Evolutionary conservation across 2,113 vertebrate species (phyloP), one percentile per base, ranked within the genome.

Genomic region (Spea bombifrons): DNA sequence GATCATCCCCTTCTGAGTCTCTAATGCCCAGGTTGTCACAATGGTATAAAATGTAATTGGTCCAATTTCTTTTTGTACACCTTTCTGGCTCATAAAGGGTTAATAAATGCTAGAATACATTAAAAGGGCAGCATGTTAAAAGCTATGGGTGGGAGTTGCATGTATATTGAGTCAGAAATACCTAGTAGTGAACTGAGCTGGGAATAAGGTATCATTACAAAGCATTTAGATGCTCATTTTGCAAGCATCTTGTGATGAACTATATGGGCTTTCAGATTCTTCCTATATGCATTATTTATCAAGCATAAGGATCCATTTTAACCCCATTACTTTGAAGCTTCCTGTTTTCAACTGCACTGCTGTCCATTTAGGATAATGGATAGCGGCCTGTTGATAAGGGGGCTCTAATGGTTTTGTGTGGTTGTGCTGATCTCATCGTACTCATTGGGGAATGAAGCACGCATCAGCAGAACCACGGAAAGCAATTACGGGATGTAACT

Each of bases 281-380:
- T 59, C 66, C 63, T 3, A 43, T 64, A 80, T 80, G 73, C 71
- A 80, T 80, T 80, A 80, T 80, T 80, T 80, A 80, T 80, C 71
- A 73, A 80, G 77, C 63, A 55, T 66, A 80, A 80, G 71, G 77
- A 80, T 80, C 77, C 77, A 79, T 80, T 80, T 80, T 80, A 80
- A 73, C 77, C 71, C 77, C 77, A 80, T 80, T 80, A 80, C 71
- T 80, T 80, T 80, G 77, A 80, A 80, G 71, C 76, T 72, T 80
- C 71, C 70, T 80, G 77, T 80, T 75, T 71, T 73, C 77, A 55
- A 66, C 52, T 47, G 59, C 47, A 30, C 77, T 73, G 9, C 77
- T 73, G 65, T 80, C 77, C 77, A 80, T 80, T 80, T 80, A 73
- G 71, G 77, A 80, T 80, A 80, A 80, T 80, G 77, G 77, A 80